Evolutionary conservation across 2,888 invertebrate genomes (phyloP).

Genomic region (Chymomyza fuscimana): DNA sequence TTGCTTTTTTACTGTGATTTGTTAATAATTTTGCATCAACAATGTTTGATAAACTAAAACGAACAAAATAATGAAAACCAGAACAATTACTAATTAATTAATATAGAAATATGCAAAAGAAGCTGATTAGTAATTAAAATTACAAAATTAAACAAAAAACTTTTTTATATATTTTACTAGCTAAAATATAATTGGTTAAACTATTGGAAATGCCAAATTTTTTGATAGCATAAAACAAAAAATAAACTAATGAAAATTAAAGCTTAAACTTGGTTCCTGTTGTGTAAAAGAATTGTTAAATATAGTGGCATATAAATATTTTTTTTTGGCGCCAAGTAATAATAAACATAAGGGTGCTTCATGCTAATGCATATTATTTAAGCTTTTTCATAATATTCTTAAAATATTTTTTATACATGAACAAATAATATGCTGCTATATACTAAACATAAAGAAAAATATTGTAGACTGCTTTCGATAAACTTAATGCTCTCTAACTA

Average conservation of each 20-base stretch:
- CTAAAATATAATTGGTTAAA: conserved; percentile 29
- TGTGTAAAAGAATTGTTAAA: conserved; percentile 45
- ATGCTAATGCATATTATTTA: conserved; percentile 4
- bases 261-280: conserved; percentile 64
- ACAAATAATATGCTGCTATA: background rate
- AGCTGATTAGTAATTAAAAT: conserved; percentile 38
- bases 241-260: conserved; percentile 36
- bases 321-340: conserved; percentile 14
- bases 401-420: background rate
- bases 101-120: conserved; percentile 20
- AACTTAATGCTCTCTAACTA: background rate
- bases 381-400: conserved; percentile 8
- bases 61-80: conserved; percentile 24
- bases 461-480: conserved; percentile 8
- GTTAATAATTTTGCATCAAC: conserved; percentile 64
- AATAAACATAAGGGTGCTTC: conserved; percentile 10
- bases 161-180: conserved; percentile 22
- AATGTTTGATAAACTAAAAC: conserved; percentile 30
- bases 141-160: conserved; percentile 28
- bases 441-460: background rate
- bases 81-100: conserved; percentile 9
- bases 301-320: conserved; percentile 39
- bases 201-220: conserved; percentile 57
- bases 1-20: conserved; percentile 72
- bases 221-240: conserved; percentile 23